Evolutionary conservation across 2,113 vertebrate species (phyloP).

Genomic region (Chloropsis hardwickii): DNA sequence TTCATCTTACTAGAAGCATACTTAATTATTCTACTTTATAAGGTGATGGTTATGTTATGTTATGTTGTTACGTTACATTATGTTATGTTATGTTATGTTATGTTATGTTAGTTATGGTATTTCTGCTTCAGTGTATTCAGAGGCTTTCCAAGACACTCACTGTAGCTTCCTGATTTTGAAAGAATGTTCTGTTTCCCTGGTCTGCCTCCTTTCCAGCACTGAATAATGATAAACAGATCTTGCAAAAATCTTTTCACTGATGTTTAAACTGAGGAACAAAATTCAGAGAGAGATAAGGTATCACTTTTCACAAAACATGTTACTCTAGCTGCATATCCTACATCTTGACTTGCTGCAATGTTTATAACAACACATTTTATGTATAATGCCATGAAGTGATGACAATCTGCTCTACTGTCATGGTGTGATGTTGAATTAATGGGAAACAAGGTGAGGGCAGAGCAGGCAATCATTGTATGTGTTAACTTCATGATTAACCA

Average conservation of each 20-base stretch:
- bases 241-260: slow-evolving; percentile 38
- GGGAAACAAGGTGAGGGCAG: slow-evolving; percentile 64
- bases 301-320: slow-evolving; percentile 51
- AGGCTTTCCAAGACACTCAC: background rate
- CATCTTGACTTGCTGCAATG: slow-evolving; percentile 59
- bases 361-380: slow-evolving; percentile 62
- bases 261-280: slow-evolving; percentile 41
- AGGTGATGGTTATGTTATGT: background rate
- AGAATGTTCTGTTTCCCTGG: background rate
- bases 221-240: slow-evolving; percentile 53
- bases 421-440: slow-evolving; percentile 62
- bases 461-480: slow-evolving; percentile 59
- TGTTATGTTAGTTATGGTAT: background rate
- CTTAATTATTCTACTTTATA: background rate
- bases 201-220: slow-evolving; percentile 21
- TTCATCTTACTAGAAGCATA: background rate
- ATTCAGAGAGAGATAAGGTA: slow-evolving; percentile 54
- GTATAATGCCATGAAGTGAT: slow-evolving; percentile 58
- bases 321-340: slow-evolving; percentile 47
- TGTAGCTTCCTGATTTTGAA: background rate
- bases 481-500: slow-evolving; percentile 66
- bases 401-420: slow-evolving; percentile 65
- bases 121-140: background rate
- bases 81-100: background rate
- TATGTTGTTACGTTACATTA: background rate